phyloP scores from a whole-genome alignment of 2,113 vertebrate genomes.

The Caracal caracal region DNA sequence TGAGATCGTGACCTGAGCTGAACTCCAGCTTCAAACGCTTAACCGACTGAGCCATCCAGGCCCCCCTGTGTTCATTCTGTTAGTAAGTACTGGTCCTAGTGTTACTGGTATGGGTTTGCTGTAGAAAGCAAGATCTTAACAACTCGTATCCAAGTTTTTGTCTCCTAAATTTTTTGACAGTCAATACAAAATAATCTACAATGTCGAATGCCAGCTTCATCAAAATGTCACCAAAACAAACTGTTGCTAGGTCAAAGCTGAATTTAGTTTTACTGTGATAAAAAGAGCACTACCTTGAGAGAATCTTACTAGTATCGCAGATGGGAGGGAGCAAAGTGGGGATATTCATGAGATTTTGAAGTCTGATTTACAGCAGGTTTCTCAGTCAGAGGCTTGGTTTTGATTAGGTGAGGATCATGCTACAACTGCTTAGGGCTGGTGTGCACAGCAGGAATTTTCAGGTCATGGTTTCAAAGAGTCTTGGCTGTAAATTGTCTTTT shows the following conservation, averaged over 20 bases:
- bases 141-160: neutral
- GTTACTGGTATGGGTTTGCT: neutral
- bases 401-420: neutral
- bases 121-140: neutral
- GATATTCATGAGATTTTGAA: neutral
- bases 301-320: neutral
- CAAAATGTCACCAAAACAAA: neutral
- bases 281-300: neutral
- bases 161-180: neutral
- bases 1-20: no score
- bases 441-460: neutral
- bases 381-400: neutral
- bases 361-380: neutral
- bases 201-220: neutral
- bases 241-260: neutral
- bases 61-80: neutral
- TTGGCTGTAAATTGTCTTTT: constrained; percentile 1
- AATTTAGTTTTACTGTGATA: neutral
- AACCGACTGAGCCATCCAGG: no score
- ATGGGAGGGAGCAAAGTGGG: neutral
- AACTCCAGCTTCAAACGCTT: no score
- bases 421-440: neutral
- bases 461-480: neutral
- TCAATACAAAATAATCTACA: neutral
- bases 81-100: neutral